phyloP scores from a whole-genome alignment of 2,888 invertebrate species.

The Nomada fabriciana region DNA sequence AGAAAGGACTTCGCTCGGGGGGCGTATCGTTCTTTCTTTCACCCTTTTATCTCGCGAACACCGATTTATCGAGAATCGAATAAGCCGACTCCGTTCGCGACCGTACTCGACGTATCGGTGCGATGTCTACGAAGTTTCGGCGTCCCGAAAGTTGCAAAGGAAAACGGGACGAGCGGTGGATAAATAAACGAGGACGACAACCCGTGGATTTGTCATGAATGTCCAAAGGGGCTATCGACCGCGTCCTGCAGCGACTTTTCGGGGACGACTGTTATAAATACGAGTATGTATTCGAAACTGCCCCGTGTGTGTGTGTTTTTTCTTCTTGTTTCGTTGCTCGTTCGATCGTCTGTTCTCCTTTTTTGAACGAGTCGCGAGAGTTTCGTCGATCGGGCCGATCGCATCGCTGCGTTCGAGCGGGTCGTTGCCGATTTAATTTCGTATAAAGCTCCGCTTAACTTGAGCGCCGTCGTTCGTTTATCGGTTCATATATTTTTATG shows the following conservation, averaged over 20 bases:
- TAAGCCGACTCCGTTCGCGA: constrained; percentile 20
- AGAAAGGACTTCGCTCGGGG: constrained; percentile 9
- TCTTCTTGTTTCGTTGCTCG: not conserved
- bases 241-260: constrained; percentile 30
- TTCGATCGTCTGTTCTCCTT: not conserved
- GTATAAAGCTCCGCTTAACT: constrained; percentile 23
- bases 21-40: not conserved
- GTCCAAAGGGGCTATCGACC: constrained; percentile 53
- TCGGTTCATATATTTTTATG: constrained; percentile 46
- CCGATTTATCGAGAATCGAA: constrained; percentile 53
- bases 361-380: not conserved
- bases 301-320: not conserved
- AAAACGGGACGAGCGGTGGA: not conserved
- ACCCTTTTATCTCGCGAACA: not conserved
- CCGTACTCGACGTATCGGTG: constrained; percentile 14
- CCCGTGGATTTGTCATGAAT: constrained; percentile 27
- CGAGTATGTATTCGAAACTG: not conserved
- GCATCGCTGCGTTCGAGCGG: constrained; percentile 11
- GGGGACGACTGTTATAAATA: constrained; percentile 8
- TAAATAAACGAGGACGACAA: constrained; percentile 31
- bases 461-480: constrained; percentile 37
- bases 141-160: constrained; percentile 44
- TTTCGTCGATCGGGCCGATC: constrained; percentile 9
- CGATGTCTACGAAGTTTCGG: constrained; percentile 49
- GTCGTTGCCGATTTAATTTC: constrained; percentile 41